Evolutionary conservation across 1,140 invertebrate species (phyloP).

Genomic region (Aphaenogaster rudis): DNA sequence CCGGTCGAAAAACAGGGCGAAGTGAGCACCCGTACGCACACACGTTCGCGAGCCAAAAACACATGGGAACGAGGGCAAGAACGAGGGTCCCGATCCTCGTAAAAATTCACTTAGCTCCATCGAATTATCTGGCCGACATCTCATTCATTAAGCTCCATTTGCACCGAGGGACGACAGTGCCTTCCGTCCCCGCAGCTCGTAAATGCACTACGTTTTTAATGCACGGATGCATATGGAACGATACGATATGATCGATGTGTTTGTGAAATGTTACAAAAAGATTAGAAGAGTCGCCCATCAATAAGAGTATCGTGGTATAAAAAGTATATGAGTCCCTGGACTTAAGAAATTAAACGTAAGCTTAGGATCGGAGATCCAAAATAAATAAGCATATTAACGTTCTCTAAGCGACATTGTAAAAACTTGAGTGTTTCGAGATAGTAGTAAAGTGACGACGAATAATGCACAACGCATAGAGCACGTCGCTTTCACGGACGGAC

Average conservation of each 20-base stretch:
- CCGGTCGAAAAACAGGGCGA: constrained; percentile 32
- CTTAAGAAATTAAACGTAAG: neutral
- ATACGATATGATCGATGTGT: constrained; percentile 22
- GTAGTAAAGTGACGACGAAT: neutral
- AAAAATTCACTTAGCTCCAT: constrained; percentile 74
- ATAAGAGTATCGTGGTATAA: neutral
- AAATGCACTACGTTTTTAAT: constrained; percentile 18
- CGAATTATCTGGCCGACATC: constrained; percentile 72
- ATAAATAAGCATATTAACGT: constrained; percentile 9
- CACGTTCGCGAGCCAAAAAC: neutral
- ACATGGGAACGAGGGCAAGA: constrained; percentile 47
- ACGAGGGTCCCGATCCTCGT: constrained; percentile 58
- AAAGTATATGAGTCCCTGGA: neutral
- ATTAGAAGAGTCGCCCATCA: neutral
- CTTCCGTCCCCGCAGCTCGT: neutral
- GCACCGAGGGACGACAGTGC: constrained; percentile 41
- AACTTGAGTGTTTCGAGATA: constrained; percentile 18
- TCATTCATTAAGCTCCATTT: constrained; percentile 72
- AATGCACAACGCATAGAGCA: constrained; percentile 17
- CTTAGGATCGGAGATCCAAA: neutral
- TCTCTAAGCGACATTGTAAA: neutral
- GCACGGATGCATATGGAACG: constrained; percentile 14
- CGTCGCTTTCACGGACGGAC: neutral
- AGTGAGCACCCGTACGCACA: neutral
- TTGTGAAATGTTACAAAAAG: neutral